Evolutionary conservation across 2,888 invertebrate species (phyloP), one percentile per base, ranked within the genome.

Genomic region (Chironomus tentans): DNA sequence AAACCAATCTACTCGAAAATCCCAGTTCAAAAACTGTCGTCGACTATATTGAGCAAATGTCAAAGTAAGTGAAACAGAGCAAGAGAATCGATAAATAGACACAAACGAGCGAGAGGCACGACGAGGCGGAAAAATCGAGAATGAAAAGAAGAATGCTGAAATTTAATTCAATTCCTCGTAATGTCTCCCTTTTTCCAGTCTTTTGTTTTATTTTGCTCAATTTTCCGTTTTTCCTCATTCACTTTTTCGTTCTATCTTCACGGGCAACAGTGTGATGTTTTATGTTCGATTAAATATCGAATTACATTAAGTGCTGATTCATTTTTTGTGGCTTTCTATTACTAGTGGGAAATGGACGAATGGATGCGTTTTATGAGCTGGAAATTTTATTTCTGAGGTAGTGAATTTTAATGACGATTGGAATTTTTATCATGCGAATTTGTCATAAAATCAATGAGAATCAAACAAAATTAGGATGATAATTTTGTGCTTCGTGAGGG

Each of bases 251-350:
- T 65, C 65, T 21, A 65, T 22, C 38, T 22, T 21, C 24, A 24
- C 12, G 21, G n/a, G 65, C 65, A 24, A 65, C 65, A 65, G 22
- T 21, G 65, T 65, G 22, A 65, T 65, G 65, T 18, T 65, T 62
- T 62, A 62, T 62, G 65, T 65, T 65, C 65, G 65, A 65, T 65
- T 65, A 65, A 65, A 65, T 65, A 65, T 65, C 65, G 24, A 65
- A 65, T 65, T 65, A 22, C 65, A 24, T 65, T 65, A 65, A 65
- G 65, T 65, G 65, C 65, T 65, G 22, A 65, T 65, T 21, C 65
- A 24, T 24, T 21, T 21, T 24, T 18, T 18, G 56, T 56, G n/a
- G 15, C 56, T 56, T 18, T n/a, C 56, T 24, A 65, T 65, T 65
- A 56, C 18, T 6, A 56, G 56, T 56, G 56, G 18, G 56, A 18